These are phyloP conservation scores for Phaethon lepturus DNA, from an alignment of 2,113 vertebrate species.

Conservation along the genomic window DNA sequence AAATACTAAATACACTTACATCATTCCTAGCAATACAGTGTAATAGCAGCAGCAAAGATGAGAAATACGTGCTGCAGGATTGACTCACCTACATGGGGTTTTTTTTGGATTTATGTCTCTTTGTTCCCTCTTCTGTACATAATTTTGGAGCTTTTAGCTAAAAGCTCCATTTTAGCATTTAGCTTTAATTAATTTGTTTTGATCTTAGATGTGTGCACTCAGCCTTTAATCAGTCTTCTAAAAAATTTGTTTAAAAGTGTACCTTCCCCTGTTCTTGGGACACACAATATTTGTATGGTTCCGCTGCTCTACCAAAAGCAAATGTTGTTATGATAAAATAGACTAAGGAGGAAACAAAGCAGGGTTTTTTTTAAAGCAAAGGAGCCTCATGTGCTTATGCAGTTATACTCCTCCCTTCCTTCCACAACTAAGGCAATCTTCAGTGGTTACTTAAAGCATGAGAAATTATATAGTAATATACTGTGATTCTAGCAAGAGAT, in stretches of 20 bases:
- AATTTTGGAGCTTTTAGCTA: neutral
- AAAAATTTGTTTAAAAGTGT: neutral
- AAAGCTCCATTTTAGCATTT: neutral
- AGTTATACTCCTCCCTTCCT: conserved; percentile 47
- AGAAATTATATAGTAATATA: conserved; percentile 34
- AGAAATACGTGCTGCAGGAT: neutral
- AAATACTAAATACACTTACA: neutral
- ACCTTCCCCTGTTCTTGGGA: neutral
- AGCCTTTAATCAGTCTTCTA: neutral
- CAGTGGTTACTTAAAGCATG: conserved; percentile 32
- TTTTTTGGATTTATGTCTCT: neutral
- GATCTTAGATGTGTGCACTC: neutral
- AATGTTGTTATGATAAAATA: conserved; percentile 62
- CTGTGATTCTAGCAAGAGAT: conserved; percentile 26
- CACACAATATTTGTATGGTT: neutral
- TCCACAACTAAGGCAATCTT: conserved; percentile 13
- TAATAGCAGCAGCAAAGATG: neutral
- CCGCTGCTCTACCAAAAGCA: conserved; percentile 18
- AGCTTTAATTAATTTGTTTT: neutral
- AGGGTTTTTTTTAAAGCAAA: conserved; percentile 35
- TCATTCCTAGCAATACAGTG: neutral
- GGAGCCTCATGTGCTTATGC: conserved; percentile 14
- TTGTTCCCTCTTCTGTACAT: neutral
- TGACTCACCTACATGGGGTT: neutral
- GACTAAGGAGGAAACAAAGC: conserved; percentile 61